phyloP scores from a whole-genome alignment of 2,113 vertebrate genomes.

The Hepsetus odoe region DNA sequence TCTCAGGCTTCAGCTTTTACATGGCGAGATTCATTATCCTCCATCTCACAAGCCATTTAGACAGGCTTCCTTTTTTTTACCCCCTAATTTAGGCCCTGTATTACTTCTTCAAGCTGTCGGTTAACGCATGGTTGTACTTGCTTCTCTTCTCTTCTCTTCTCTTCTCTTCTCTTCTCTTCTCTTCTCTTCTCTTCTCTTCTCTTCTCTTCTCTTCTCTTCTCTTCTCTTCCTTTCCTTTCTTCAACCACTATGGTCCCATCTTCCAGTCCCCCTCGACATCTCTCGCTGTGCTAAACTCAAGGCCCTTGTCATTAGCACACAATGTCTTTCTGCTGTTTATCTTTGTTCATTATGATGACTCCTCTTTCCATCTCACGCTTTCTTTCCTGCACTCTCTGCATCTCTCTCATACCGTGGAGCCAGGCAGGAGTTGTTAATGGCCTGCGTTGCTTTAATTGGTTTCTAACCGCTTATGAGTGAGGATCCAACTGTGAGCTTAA shows the following conservation, averaged over 20 bases:
- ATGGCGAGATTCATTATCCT: conserved; percentile 49
- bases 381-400: neutral
- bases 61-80: conserved; percentile 26
- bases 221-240: neutral
- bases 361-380: conserved; percentile 16
- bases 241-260: conserved; percentile 4
- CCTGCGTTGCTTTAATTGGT: conserved; percentile 97
- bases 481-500: conserved; percentile 98
- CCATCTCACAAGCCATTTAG: conserved; percentile 47
- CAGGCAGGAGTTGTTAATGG: conserved; percentile 90
- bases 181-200: conserved; percentile 56
- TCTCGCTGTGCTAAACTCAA: conserved; percentile 38
- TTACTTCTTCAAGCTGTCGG: conserved; percentile 42
- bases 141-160: conserved; percentile 11
- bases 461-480: conserved; percentile 93
- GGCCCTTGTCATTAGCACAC: conserved; percentile 88
- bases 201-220: conserved; percentile 13
- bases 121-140: conserved; percentile 15
- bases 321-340: conserved; percentile 70
- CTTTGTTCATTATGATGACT: conserved; percentile 56
- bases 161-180: neutral
- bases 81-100: conserved; percentile 28
- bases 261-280: conserved; percentile 23
- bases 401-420: conserved; percentile 51
- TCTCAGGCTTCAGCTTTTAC: conserved; percentile 60